Base-by-base conservation (phyloP, 2,888 invertebrate genomes). In the Drosophila leonis region DNA sequence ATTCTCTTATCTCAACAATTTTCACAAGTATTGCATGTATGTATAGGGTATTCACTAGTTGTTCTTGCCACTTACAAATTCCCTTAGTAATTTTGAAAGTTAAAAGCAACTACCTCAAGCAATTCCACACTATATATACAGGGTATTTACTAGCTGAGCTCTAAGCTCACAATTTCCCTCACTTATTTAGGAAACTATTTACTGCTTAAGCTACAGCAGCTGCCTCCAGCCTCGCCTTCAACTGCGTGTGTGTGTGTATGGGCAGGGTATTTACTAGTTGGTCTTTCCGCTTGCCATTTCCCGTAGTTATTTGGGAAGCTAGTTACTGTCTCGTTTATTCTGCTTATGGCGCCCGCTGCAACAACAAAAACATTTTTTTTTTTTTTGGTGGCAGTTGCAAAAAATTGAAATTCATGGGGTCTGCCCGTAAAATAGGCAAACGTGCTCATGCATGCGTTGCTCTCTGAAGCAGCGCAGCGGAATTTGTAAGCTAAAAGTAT, bases 331-430 rank as follows among this genome's bases (percentile, higher is more conserved):
- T 66, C 70, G 62, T 78, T 74, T 57, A 41, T 78, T 59, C 52
- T 67, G 70, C 55, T 74, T 70, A 70, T 27, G 31, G 41, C 54
- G 46, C 55, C 15, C 29, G 31, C 42, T 42, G 56, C 56, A 56
- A 44, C 35, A 24, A 33, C n/a, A n/a, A n/a, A n/a, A n/a, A n/a
- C n/a, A n/a, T 4, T 8, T 52, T 33, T 33, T 33, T 18, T n/a
- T 51, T 9, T 6, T 41, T 24, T n/a, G 29, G 39, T 15, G 35
- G 57, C 37, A 59, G 52, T 52, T 63, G 65, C 52, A 59, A 52
- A 68, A 67, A 80, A 86, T 88, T 88, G 88, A 85, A 88, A 88
- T 85, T 85, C 84, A 88, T 81, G 81, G 75, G 78, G 60, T 66
- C 80, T 77, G 75, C 80, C 77, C 69, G 73, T 61, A 74, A 82